Evolutionary conservation across 2,888 invertebrate species (phyloP), one percentile per base, ranked within the genome.

Genomic region (Drosophila dives): DNA sequence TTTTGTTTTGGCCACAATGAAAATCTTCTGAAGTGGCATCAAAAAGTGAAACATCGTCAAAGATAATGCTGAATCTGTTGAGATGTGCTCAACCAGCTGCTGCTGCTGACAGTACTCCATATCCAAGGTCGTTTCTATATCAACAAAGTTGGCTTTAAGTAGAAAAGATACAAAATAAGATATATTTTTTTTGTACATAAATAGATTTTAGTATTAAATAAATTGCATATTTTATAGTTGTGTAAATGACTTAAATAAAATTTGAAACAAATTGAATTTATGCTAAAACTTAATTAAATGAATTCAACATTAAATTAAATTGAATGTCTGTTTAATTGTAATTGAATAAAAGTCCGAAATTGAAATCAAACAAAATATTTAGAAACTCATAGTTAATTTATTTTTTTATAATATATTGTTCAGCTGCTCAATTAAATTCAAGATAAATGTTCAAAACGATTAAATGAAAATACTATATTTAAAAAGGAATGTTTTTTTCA

Each of bases 41-140:
- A 29, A 73, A 72, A 72, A 76, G 68, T 72, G 55, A 77, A 77
- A 77, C 72, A 64, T 76, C 64, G 62, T 38, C 8, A 33, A n/a
- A 34, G 48, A 59, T 60, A 23, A 63, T 60, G 49, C 45, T 54
- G 55, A 55, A 40, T 29, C 45, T 50, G 38, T 20, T 49, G n/a
- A 53, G 42, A n/a, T 42, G 42, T 11, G 26, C 38, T 26, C 23
- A 33, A 23, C 15, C 23, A 50, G 29, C 38, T 51, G 40, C 38
- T 26, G 36, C 64, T 56, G 60, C 29, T 20, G n/a, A 56, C 56
- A 55, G 54, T 53, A 29, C 29, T 29, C 29, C 29, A 29, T 29
- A 29, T 29, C 29, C 60, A 56, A 58, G 58, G 40, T 58, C 54
- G 65, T 53, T 40, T 55, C 45, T 59, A 55, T 65, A 65, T 63